These are phyloP conservation scores for Merops nubicus DNA, from an alignment of 2,113 vertebrate genomes.

Conservation along the genomic window DNA sequence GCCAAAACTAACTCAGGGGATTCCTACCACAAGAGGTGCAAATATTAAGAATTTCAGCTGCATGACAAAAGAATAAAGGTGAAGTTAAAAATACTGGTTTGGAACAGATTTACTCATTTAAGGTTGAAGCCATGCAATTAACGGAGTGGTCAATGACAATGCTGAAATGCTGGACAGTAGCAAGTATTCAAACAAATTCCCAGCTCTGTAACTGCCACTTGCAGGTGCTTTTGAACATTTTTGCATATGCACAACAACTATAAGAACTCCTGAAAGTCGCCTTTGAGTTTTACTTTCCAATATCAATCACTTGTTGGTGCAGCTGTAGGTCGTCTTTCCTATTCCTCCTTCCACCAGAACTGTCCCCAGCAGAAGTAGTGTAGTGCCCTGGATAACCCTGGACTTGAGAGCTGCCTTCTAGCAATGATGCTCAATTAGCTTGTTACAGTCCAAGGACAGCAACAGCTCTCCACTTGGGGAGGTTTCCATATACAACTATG, in stretches of 20 bases:
- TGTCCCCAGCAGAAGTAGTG: not conserved
- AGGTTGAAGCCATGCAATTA: not conserved
- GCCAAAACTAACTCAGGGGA: not conserved
- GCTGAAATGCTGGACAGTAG: not conserved
- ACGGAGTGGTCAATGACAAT: not conserved
- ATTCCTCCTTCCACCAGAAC: not conserved
- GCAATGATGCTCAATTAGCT: not conserved
- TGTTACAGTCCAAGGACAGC: not conserved
- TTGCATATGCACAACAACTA: not conserved
- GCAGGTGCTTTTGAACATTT: not conserved
- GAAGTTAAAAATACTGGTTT: not conserved
- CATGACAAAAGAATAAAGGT: not conserved
- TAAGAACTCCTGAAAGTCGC: not conserved
- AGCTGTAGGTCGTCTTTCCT: not conserved
- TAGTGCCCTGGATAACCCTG: not conserved
- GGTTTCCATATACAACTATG: not conserved
- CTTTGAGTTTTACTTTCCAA: not conserved
- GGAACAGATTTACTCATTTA: not conserved
- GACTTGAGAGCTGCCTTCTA: not conserved
- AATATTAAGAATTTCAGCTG: not conserved
- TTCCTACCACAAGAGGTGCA: not conserved
- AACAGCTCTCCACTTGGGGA: not conserved
- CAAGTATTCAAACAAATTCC: not conserved
- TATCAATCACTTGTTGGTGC: not conserved
- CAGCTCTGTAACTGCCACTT: not conserved